A percentile compares a stretch with the other conserved stretches of the same genome.
Conservation (phyloP, 2,113 vertebrate genomes). For the Phoxinus phoxinus region DNA sequence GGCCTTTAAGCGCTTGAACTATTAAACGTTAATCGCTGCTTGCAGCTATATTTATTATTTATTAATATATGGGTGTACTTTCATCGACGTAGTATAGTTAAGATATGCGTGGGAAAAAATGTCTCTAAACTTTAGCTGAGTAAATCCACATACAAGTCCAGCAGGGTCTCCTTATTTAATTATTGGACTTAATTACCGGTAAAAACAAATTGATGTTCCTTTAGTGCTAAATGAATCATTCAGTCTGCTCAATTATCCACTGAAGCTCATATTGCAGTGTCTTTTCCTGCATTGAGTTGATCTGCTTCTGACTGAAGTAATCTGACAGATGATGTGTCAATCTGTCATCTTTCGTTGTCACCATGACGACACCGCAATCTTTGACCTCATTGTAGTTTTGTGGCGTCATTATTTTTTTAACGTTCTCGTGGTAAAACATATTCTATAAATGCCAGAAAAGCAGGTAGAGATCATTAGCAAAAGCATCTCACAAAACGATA, state of each 20-base stretch:
- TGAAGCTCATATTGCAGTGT: background rate
- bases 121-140: no score
- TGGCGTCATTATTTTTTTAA: background rate
- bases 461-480: constrained; percentile 8
- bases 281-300: background rate
- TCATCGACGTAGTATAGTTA: no score
- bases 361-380: background rate
- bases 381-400: background rate
- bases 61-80: no score
- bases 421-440: background rate
- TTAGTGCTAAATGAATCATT: background rate
- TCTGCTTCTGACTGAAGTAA: background rate
- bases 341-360: background rate
- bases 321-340: constrained; percentile 6
- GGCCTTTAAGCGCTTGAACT: no score
- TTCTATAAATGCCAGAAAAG: background rate
- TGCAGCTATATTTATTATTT: no score
- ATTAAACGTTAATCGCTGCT: no score
- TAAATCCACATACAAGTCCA: background rate
- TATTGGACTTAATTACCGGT: background rate
- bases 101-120: no score
- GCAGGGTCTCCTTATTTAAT: background rate
- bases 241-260: background rate
- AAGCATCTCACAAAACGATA: background rate
- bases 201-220: background rate